These are phyloP conservation scores for Oncorhynchus mykiss DNA, from an alignment of 2,113 vertebrate genomes.

Conservation along the genomic window DNA sequence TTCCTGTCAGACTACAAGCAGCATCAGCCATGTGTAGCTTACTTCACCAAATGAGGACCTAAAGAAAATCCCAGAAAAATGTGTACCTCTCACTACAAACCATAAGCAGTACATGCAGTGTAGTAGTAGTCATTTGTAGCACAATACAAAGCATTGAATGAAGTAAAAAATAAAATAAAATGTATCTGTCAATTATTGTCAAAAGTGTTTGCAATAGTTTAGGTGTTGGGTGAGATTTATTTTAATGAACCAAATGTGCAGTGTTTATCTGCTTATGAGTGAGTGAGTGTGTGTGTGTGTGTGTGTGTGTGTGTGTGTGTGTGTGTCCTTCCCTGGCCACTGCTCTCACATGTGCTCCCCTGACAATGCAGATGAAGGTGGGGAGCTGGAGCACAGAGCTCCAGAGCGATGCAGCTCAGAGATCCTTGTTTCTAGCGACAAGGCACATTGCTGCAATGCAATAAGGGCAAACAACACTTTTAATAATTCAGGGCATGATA, in stretches of 20 bases:
- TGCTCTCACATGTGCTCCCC: constrained; percentile 18
- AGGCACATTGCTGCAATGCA: constrained; percentile 72
- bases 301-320: not conserved
- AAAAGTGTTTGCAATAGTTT: not conserved
- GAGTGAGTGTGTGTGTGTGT: not conserved
- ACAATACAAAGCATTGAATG: constrained; percentile 2
- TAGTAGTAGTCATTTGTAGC: not conserved
- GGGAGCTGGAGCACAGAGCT: constrained; percentile 45
- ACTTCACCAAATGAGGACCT: constrained; percentile 14
- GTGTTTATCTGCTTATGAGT: not conserved
- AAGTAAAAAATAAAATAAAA: not conserved
- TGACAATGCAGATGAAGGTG: constrained; percentile 43
- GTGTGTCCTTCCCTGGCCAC: not conserved
- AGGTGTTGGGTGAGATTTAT: not conserved
- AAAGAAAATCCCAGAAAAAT: no score
- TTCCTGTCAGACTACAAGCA: not conserved
- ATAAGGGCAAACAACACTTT: constrained; percentile 78
- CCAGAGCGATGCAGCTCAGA: constrained; percentile 45
- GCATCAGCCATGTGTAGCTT: not conserved
- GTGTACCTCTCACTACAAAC: not conserved
- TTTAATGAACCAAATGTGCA: not conserved
- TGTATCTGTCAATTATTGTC: not conserved
- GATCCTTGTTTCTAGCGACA: constrained; percentile 50
- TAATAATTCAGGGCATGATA: constrained; percentile 74
- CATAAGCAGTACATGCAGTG: not conserved